Evolutionary conservation across 2,797 vertebrate species (phyloP), one percentile per base, ranked within the genome.

Genomic region (Vireo griseus): DNA sequence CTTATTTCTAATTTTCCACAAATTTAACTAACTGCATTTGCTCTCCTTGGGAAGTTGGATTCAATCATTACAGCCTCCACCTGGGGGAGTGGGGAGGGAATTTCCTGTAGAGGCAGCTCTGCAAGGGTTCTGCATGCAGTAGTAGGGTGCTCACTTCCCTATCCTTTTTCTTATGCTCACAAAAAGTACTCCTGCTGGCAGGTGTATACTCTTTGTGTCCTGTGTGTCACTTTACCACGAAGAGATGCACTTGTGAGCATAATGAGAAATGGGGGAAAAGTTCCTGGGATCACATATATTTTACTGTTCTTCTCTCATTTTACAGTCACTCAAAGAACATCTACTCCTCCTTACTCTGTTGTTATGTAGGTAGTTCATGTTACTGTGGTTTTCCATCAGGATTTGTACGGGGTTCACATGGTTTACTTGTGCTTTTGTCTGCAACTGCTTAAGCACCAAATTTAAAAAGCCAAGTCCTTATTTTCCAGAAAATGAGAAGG

Each of bases 1-100:
- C 31, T 42, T 59, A 48, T 55, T 92, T 78, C n/a, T 79, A 24
- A 48, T 86, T 89, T 94, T 94, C 57, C 82, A 78, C 51, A 52
- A 8, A 62, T 83, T 65, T 40, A 68, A 12, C 54, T 80, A 90
- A 88, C 42, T 77, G 28, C 26, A 42, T 94, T 92, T 83, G 9
- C 35, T 91, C 17, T 84, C 35, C 86, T 78, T 79, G 84, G 28
- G 58, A 78, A 42, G 69, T 37, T 74, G 68, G 12, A 52, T 77
- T 83, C 77, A 67, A 26, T 71, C 52, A 44, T 80, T 89, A 25
- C 8, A 54, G 25, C 75, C 91, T 95, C 69, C 47, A 88, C 45
- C 26, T 40, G 17, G 37, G 57, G 45, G 22, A 39, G 5, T 24
- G 19, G n/a, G n/a, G 62, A 83, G 63, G 59, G 69, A 77, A 31